phyloP scores from a whole-genome alignment of 2,888 invertebrate species.

The Anthophora plumipes region DNA sequence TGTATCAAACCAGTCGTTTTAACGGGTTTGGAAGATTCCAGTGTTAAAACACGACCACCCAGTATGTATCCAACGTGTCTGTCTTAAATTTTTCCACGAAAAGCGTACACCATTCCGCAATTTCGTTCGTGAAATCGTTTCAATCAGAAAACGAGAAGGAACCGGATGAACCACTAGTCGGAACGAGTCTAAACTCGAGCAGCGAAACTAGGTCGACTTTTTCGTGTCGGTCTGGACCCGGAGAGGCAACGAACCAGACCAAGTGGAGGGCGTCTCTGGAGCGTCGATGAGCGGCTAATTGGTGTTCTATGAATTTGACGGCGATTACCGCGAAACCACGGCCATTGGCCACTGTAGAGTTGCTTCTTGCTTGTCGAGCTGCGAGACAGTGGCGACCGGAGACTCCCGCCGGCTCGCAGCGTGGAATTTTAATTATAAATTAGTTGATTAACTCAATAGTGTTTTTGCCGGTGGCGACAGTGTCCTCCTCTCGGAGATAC shows the following conservation, averaged over 20 bases:
- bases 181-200: slow-evolving; percentile 68
- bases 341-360: slow-evolving; percentile 67
- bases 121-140: background rate
- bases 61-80: too few relatives aligned
- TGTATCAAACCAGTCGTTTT: too few relatives aligned
- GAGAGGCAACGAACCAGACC: slow-evolving; percentile 38
- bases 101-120: background rate
- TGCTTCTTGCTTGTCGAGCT: slow-evolving; percentile 72
- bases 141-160: slow-evolving; percentile 41
- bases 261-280: slow-evolving; percentile 41
- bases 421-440: slow-evolving; percentile 85
- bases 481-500: slow-evolving; percentile 72
- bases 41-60: too few relatives aligned
- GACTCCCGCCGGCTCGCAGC: slow-evolving; percentile 71
- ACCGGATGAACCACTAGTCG: slow-evolving; percentile 68
- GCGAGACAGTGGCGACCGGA: slow-evolving; percentile 61
- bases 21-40: too few relatives aligned
- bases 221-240: slow-evolving; percentile 47
- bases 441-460: slow-evolving; percentile 85
- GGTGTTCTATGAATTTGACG: slow-evolving; percentile 84
- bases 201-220: slow-evolving; percentile 77
- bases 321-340: slow-evolving; percentile 82
- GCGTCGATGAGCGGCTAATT: slow-evolving; percentile 81
- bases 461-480: slow-evolving; percentile 82
- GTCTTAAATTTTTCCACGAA: background rate